Conservation (phyloP, 1,140 invertebrate genomes). For the Lepidurus apus region DNA sequence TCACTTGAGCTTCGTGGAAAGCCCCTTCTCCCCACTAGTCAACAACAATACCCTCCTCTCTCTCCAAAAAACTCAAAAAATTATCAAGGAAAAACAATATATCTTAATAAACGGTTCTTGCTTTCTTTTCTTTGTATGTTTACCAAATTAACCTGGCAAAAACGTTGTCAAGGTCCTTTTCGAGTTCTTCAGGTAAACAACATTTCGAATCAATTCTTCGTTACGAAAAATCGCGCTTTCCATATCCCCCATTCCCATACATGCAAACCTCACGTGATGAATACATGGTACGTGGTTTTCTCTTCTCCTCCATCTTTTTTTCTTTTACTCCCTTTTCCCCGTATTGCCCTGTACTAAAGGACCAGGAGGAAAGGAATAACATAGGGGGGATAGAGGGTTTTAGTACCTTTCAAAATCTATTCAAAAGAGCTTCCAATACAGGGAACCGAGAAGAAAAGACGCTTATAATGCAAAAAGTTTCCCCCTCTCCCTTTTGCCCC, state of each 20-base stretch:
- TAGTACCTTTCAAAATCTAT: neutral
- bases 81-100: too few relatives aligned
- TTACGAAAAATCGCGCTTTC: neutral
- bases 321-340: neutral
- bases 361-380: neutral
- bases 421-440: neutral
- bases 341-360: neutral
- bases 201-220: neutral
- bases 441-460: neutral
- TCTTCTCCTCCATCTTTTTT: neutral
- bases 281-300: neutral
- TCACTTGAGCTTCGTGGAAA: conserved; percentile 19
- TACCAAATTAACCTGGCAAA: too few relatives aligned
- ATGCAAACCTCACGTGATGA: neutral
- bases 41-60: too few relatives aligned
- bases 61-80: too few relatives aligned
- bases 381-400: too few relatives aligned
- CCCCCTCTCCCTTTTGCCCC: neutral
- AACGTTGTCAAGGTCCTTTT: too few relatives aligned
- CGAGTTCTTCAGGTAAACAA: too few relatives aligned
- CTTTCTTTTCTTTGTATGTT: too few relatives aligned
- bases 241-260: neutral
- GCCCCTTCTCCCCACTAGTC: too few relatives aligned
- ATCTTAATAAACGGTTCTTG: too few relatives aligned
- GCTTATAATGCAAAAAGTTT: neutral